Evolutionary conservation across 2,113 vertebrate genomes (phyloP).

Genomic region (Oenanthe melanoleuca): DNA sequence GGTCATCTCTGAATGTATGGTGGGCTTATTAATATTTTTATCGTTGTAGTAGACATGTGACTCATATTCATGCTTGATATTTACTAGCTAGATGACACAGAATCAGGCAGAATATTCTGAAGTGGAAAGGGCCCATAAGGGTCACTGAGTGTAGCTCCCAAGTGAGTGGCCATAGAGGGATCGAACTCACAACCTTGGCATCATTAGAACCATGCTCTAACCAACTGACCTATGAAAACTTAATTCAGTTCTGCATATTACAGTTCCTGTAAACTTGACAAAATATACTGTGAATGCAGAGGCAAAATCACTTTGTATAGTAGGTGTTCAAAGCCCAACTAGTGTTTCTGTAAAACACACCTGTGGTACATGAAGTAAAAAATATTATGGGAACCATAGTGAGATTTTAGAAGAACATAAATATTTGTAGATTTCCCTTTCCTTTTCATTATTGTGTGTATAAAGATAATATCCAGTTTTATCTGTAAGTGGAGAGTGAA

Average conservation of each 20-base stretch:
- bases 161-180: not conserved
- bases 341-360: not conserved
- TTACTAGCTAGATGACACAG: not conserved
- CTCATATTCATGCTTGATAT: not conserved
- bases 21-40: not conserved
- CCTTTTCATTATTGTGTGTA: rapidly evolving
- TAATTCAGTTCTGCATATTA: not conserved
- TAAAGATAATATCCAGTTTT: not conserved
- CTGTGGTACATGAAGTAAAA: not conserved
- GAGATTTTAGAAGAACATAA: not conserved
- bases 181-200: not conserved
- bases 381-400: not conserved
- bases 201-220: not conserved
- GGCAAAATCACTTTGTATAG: not conserved
- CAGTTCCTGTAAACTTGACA: not conserved
- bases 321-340: not conserved
- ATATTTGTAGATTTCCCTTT: not conserved
- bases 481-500: not conserved
- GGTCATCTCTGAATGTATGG: not conserved
- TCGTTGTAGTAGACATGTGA: not conserved
- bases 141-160: not conserved
- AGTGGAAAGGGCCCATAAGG: not conserved
- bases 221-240: not conserved
- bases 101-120: not conserved
- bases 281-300: not conserved